These are phyloP conservation scores for Clarias batrachus DNA, from an alignment of 2,113 vertebrate genomes.

Conservation along the genomic window DNA sequence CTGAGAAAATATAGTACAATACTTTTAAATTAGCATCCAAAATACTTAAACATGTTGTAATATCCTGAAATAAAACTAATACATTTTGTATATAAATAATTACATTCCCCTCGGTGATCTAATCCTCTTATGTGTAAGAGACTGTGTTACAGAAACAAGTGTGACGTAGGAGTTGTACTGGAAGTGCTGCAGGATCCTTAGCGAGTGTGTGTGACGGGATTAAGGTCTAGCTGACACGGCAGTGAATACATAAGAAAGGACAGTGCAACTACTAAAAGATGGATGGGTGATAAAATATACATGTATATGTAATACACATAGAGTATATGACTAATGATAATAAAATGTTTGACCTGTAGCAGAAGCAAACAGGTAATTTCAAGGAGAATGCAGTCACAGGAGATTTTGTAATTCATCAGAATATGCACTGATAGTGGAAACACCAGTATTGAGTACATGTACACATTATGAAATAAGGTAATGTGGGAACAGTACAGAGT, in stretches of 20 bases:
- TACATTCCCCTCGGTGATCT: not conserved
- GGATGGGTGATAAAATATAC: not conserved
- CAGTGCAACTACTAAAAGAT: not conserved
- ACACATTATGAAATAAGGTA: not conserved
- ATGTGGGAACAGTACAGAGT: not conserved
- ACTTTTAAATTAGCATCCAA: not conserved
- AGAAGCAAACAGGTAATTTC: not conserved
- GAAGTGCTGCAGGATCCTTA: slow-evolving; percentile 16
- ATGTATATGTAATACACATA: not conserved
- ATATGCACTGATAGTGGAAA: not conserved
- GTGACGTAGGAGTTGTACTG: not conserved
- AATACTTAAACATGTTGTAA: not conserved
- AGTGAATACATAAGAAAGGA: not conserved
- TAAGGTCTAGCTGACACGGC: slow-evolving; percentile 21
- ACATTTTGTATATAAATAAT: not conserved
- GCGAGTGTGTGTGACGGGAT: slow-evolving; percentile 25
- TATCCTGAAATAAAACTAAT: not conserved
- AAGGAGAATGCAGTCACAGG: not conserved
- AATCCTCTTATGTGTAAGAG: not conserved
- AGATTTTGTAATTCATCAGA: not conserved
- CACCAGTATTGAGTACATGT: not conserved
- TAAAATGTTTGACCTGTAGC: not conserved
- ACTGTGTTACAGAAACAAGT: not conserved
- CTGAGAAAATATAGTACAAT: not conserved
- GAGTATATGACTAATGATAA: not conserved